These are phyloP conservation scores for Rhineura floridana DNA, from an alignment of 2,113 vertebrate genomes.

Conservation along the genomic window DNA sequence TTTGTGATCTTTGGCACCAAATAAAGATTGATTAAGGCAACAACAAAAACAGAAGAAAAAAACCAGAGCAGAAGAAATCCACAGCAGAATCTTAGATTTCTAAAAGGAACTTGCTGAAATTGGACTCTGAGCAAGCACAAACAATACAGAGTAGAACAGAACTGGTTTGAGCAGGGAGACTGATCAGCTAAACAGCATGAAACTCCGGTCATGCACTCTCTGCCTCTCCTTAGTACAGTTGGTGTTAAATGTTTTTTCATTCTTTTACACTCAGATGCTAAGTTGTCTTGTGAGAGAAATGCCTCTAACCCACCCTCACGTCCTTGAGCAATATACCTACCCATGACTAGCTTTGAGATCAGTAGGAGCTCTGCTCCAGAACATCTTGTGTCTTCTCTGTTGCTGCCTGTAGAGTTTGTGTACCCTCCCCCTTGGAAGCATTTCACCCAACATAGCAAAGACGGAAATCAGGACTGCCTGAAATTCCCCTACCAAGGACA, in stretches of 20 bases:
- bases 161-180: conserved; percentile 6
- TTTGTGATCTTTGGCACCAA: conserved; percentile 50
- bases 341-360: background rate
- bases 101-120: conserved; percentile 40
- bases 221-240: conserved; percentile 32
- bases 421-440: conserved; percentile 8
- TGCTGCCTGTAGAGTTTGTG: background rate
- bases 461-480: background rate
- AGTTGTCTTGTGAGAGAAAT: background rate
- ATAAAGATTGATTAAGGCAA: background rate
- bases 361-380: background rate
- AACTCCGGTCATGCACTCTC: conserved; percentile 37
- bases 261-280: conserved; percentile 2
- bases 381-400: background rate
- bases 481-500: background rate
- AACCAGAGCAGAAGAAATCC: background rate
- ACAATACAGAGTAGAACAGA: conserved; percentile 1
- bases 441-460: background rate
- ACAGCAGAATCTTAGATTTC: background rate
- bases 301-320: background rate
- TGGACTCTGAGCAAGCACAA: conserved; percentile 8
- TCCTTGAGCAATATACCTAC: conserved; percentile 9
- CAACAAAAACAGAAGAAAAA: background rate
- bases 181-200: conserved; percentile 11
- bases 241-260: conserved; percentile 26